phyloP scores from a whole-genome alignment of 2,888 invertebrate species.

The Parnassius orleans region DNA sequence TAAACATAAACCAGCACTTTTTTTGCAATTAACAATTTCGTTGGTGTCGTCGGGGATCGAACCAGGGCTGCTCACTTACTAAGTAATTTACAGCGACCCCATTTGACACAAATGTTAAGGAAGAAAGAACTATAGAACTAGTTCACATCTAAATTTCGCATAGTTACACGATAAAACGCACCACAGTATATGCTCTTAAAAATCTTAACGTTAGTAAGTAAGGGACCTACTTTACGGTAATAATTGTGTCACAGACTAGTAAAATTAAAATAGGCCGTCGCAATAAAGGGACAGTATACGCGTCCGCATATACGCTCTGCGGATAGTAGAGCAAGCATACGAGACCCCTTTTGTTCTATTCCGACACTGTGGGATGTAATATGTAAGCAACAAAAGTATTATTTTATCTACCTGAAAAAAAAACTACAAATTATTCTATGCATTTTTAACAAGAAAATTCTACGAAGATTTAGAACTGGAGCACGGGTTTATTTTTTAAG shows the following conservation, averaged over 20 bases:
- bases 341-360: constrained; percentile 19
- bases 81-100: no score
- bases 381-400: constrained; percentile 13
- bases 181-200: constrained; percentile 14
- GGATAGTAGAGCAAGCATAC: constrained; percentile 2
- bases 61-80: no score
- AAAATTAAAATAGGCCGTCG: constrained; percentile 24
- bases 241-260: constrained; percentile 23
- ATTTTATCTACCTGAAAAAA: constrained; percentile 19
- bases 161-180: neutral
- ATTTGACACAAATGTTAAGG: no score
- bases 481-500: no score
- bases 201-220: constrained; percentile 14
- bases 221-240: constrained; percentile 19
- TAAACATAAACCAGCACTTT: no score
- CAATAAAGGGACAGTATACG: constrained; percentile 19
- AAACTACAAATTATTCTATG: neutral
- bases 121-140: no score
- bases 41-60: no score
- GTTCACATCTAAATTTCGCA: no score
- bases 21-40: no score
- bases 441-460: constrained; percentile 11
- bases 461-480: neutral
- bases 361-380: constrained; percentile 12
- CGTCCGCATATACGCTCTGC: constrained; percentile 10